phyloP scores from a whole-genome alignment of 2,113 vertebrate genomes.

The Istiophorus platypterus region DNA sequence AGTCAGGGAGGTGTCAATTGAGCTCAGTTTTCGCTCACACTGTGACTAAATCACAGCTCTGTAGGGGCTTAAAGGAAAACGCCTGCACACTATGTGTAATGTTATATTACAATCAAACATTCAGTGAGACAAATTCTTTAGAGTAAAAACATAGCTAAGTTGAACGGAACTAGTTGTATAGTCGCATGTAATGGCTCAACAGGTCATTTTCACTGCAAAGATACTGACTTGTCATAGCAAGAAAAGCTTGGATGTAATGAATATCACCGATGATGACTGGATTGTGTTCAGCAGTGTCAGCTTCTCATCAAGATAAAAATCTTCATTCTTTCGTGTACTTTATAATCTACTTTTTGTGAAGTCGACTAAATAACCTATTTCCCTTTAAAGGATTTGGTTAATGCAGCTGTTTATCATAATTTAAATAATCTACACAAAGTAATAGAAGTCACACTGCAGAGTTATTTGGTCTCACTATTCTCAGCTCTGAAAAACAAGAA shows the following conservation, averaged over 20 bases:
- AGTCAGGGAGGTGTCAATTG: too few species aligned
- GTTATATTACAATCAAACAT: not conserved
- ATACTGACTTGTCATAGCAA: too few species aligned
- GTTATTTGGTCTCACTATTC: constrained; percentile 46
- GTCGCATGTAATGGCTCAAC: too few species aligned
- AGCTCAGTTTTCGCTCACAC: too few species aligned
- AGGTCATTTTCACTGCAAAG: not conserved
- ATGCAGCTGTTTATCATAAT: constrained; percentile 67
- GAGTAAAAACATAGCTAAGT: not conserved
- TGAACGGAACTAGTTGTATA: not conserved
- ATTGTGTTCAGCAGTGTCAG: not conserved
- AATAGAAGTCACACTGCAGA: constrained; percentile 46
- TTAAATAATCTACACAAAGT: constrained; percentile 58
- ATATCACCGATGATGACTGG: not conserved
- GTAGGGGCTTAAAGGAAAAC: not conserved
- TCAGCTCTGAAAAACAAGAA: constrained; percentile 59
- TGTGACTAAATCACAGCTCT: too few species aligned
- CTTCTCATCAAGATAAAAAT: not conserved
- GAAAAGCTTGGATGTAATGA: not conserved
- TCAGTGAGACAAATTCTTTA: not conserved
- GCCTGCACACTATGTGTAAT: not conserved
- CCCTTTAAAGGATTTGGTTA: constrained; percentile 48
- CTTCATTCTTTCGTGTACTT: constrained; percentile 19
- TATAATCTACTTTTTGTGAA: constrained; percentile 8
- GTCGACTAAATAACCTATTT: constrained; percentile 24